Conservation (phyloP, 1,140 invertebrate genomes). For the Oscheius sp. region DNA sequence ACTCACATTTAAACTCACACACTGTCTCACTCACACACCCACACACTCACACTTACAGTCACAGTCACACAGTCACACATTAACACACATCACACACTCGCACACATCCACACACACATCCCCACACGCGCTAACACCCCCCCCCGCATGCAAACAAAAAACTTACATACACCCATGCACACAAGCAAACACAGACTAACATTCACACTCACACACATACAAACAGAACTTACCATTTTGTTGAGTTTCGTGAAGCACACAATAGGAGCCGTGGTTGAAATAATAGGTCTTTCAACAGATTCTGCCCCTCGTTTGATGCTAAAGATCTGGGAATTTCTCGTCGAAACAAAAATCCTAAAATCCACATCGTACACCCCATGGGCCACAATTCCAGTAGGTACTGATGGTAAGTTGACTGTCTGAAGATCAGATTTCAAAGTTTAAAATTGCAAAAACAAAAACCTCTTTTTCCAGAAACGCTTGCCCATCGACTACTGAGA, state of each 20-base stretch:
- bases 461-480: neutral
- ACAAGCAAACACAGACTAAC: too few relatives aligned
- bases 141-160: too few relatives aligned
- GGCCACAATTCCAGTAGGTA: neutral
- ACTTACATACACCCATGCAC: too few relatives aligned
- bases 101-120: too few relatives aligned
- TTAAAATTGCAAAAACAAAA: too few relatives aligned
- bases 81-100: too few relatives aligned
- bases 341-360: neutral
- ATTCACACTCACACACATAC: too few relatives aligned
- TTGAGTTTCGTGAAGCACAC: neutral
- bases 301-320: neutral
- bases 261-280: neutral
- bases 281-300: neutral
- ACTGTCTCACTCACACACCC: too few relatives aligned
- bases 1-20: too few relatives aligned
- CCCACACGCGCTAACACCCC: too few relatives aligned
- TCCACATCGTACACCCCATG: neutral
- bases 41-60: too few relatives aligned
- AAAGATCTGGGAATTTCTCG: neutral
- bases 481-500: neutral
- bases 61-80: too few relatives aligned
- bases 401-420: neutral
- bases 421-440: neutral
- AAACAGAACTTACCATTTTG: neutral